Evolutionary conservation across 2,888 invertebrate genomes (phyloP), one percentile per base, ranked within the genome.

Genomic region (Graphium colonna): DNA sequence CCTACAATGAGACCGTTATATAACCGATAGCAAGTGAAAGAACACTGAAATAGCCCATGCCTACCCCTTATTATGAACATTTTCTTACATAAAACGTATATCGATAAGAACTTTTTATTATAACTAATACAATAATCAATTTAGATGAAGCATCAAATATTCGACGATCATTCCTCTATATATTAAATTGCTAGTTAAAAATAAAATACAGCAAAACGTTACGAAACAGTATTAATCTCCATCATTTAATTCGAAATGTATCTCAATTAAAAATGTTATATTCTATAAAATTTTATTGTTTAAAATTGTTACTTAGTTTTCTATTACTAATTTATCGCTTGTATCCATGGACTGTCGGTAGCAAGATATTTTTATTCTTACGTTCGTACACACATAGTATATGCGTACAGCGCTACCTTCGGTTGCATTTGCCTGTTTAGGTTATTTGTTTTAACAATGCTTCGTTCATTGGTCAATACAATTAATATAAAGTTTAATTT

Each of bases 151-250:
- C n/a, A n/a, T n/a, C n/a, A n/a, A n/a, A n/a, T n/a, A n/a, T n/a
- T n/a, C n/a, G n/a, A n/a, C n/a, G n/a, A n/a, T n/a, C n/a, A n/a
- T n/a, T n/a, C n/a, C n/a, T n/a, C n/a, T n/a, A n/a, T n/a, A n/a
- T n/a, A n/a, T n/a, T n/a, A n/a, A n/a, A n/a, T n/a, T n/a, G n/a
- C n/a, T n/a, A n/a, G n/a, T 31, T 31, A 7, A 7, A 9, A 9
- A 31, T 31, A 2, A 9, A 31, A 7, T 31, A 31, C 1, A n/a
- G 10, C 41, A n/a, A 10, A 8, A 45, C 21, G 9, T 46, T 33
- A 31, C 18, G 13, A 4, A 9, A 28, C 53, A 53, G 53, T 53
- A 53, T 53, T 53, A 53, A 48, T 48, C 31, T 16, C 21, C 36
- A 12, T 18, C 46, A 17, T 21, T 44, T 51, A 17, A 1, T 42